These are phyloP conservation scores for Phasianus colchicus DNA, from an alignment of 2,113 vertebrate genomes.

Conservation along the genomic window DNA sequence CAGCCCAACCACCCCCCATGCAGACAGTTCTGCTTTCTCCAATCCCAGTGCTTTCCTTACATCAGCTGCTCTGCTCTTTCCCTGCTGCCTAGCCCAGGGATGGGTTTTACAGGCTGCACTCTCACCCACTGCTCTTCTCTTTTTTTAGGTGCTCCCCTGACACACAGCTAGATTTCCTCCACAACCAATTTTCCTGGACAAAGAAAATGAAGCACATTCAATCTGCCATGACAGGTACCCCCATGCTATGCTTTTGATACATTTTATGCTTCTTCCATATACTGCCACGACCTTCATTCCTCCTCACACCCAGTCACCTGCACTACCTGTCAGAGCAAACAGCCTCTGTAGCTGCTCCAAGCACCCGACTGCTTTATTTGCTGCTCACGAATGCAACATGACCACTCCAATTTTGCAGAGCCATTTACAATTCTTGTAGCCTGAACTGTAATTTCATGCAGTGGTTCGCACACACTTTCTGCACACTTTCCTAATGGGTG, in stretches of 20 bases:
- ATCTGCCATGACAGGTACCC: not conserved
- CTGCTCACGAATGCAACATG: not conserved
- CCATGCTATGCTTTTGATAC: not conserved
- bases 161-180: not conserved
- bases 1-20: not conserved
- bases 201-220: not conserved
- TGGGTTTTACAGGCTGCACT: not conserved
- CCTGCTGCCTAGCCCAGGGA: not conserved
- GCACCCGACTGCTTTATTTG: not conserved
- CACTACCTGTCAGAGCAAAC: not conserved
- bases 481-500: not conserved
- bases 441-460: not conserved
- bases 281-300: not conserved
- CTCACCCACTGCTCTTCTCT: not conserved
- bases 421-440: not conserved
- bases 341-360: not conserved
- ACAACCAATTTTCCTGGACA: not conserved
- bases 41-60: not conserved
- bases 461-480: not conserved
- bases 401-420: not conserved
- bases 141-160: rapidly evolving
- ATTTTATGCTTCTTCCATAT: not conserved
- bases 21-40: not conserved
- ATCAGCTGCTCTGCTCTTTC: not conserved
- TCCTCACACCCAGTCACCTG: rapidly evolving